Base-by-base conservation (phyloP, 2,797 vertebrate genomes). In the Gallinago stenura region DNA sequence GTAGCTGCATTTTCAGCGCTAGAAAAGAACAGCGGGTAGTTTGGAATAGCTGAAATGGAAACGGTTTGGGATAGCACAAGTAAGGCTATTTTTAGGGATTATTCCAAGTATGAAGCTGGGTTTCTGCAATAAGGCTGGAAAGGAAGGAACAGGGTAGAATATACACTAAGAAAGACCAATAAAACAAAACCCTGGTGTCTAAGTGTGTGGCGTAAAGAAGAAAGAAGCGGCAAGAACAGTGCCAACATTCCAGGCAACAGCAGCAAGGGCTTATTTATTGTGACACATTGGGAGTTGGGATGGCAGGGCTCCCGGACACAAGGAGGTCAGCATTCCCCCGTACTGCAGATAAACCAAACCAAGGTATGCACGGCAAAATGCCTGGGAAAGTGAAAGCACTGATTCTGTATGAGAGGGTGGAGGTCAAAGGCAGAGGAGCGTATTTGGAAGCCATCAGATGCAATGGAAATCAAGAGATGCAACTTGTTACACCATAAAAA, bases 31-130 rank as follows among this genome's bases (percentile, higher is more conserved):
- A 82, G 35, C 2, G 24, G n/a, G 48, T 22, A 31, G 14, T 20
- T 17, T 43, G 35, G 69, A 71, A 92, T 4, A 71, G 22, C 56
- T 60, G 79, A 85, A 91, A 73, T 48, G 43, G 78, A 76, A 95
- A 39, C 1, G 5, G 46, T 69, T 85, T 68, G 57, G 71, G 66
- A 73, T 30, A 84, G 66, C 39, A 79, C 21, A 92, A 65, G 50
- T n/a, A 66, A 62, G 26, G 39, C 28, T 93, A 84, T 94, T 89
- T 93, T 94, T 90, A 87, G 86, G 87, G 56, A 37, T 60, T 87
- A 57, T 92, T 95, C 46, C 26, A 84, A 83, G 62, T 39, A 87
- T 45, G 71, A 94, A 90, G 75, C 26, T 30, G 45, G 19, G 12
- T 80, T 92, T 37, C 89, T 72, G n/a, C 83, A 94, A 28, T n/a